Base-by-base conservation (phyloP, 2,888 invertebrate species). In the Pycnomerus fuliginosus region DNA sequence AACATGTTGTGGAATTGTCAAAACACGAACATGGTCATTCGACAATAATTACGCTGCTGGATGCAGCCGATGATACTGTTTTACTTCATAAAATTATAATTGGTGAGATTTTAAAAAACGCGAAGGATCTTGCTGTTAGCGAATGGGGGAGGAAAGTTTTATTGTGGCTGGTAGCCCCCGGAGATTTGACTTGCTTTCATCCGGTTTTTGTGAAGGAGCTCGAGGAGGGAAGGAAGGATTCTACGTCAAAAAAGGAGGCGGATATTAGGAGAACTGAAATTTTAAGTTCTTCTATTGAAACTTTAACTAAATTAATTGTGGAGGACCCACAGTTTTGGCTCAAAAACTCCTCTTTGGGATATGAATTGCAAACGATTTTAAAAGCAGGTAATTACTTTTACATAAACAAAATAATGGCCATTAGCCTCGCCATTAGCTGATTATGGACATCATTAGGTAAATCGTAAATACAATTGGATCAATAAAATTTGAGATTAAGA, bases 61-160 rank as follows among this genome's bases (percentile, higher is more conserved):
- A 97, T 68, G 77, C 83, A 0, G 85, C 94, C 1, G 97, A 98
- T 67, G 97, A 98, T 66, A 97, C 96, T 0, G 89, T 90, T 38
- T 77, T 96, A 0, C 79, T 95, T 12, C 87, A 87, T 61, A 96
- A 96, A 70, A 82, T 85, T 1, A 78, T 90, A 25, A 74, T 89
- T 7, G 75, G 83, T 50, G 85, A 87, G 48, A 73, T 95, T 48
- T 71, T 85, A 17, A 77, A 74, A 17, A 80, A 83, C 45, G 64
- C 89, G 12, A 76, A 80, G 50, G 84, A 84, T 2, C 75, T 96
- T 16, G 84, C 85, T 1, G 74, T 76, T 23, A 84, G 86, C 65
- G 87, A 89, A 66, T 85, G 87, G 80, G 96, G 95, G 0, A 82
- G 87, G 50, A 87, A 87, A 74, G 78, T 80, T 1, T 61, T 97